Evolutionary conservation across 2,797 vertebrate genomes (phyloP).

Genomic region (Onychomys leucogaster): DNA sequence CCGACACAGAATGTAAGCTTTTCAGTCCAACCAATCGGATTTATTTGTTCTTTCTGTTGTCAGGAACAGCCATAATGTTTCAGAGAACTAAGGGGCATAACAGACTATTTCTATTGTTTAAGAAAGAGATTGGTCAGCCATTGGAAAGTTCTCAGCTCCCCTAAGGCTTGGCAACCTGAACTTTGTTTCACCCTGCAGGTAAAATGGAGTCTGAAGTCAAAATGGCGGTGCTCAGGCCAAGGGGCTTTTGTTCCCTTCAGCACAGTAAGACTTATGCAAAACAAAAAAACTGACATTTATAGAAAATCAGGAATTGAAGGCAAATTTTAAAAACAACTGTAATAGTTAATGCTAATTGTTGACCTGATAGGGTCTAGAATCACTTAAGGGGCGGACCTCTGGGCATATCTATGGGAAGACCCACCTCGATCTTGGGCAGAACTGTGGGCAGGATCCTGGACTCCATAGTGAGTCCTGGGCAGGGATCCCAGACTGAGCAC

Average conservation of each 20-base stretch:
- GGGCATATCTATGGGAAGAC: neutral
- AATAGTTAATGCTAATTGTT: neutral
- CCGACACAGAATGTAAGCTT: no score
- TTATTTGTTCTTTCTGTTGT: no score
- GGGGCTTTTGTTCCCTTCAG: neutral
- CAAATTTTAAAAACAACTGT: neutral
- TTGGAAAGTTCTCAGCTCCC: neutral
- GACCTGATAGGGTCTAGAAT: neutral
- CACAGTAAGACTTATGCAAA: neutral
- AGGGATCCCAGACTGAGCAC: neutral
- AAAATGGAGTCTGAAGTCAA: neutral
- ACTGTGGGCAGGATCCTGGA: neutral
- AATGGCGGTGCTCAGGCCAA: neutral
- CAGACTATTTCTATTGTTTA: neutral
- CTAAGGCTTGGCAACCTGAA: neutral
- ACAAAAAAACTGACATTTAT: neutral
- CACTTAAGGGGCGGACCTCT: neutral
- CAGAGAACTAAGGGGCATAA: no score
- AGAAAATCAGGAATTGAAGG: constrained; percentile 34
- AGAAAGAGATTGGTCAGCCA: neutral
- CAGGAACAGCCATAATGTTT: no score
- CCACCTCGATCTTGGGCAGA: neutral
- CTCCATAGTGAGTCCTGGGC: neutral
- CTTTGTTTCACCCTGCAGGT: neutral
- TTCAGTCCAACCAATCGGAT: no score